Evolutionary conservation across 2,113 vertebrate species (phyloP).

Genomic region (Bubalus kerabau): DNA sequence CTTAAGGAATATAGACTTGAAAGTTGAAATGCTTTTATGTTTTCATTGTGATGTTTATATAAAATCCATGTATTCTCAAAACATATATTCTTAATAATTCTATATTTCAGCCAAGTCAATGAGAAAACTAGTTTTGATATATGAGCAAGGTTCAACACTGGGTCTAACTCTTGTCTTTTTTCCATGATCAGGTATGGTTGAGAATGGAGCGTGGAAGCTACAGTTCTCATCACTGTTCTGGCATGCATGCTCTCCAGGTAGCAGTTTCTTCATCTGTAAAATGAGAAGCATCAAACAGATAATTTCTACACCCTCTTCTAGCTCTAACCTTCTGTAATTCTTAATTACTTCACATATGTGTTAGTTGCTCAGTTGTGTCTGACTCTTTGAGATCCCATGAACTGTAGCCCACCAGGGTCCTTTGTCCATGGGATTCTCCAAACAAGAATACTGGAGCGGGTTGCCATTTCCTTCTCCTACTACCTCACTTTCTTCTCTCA

Average conservation of each 20-base stretch:
- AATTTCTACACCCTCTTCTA: background rate
- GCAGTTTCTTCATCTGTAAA: background rate
- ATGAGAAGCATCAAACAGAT: background rate
- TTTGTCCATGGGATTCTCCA: background rate
- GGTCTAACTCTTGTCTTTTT: background rate
- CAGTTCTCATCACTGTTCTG: background rate
- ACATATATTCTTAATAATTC: background rate
- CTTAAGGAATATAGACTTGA: background rate
- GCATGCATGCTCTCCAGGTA: background rate
- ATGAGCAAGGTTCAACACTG: background rate
- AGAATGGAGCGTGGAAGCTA: background rate
- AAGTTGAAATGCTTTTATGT: background rate
- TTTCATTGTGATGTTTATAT: background rate
- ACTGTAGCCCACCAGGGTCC: background rate
- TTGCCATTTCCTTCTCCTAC: background rate
- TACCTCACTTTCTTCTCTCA: background rate
- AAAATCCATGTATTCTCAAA: conserved; percentile 3
- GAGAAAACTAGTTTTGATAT: background rate
- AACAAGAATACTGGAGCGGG: background rate
- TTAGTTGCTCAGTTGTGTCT: background rate
- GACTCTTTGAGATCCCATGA: background rate
- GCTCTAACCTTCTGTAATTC: background rate
- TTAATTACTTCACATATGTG: background rate
- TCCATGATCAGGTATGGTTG: background rate
- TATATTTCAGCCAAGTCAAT: background rate